A percentile compares a stretch with the other conserved stretches of the same genome.
Evolutionary conservation across 2,888 invertebrate genomes (phyloP).

Genomic region (Aphidius colemani): DNA sequence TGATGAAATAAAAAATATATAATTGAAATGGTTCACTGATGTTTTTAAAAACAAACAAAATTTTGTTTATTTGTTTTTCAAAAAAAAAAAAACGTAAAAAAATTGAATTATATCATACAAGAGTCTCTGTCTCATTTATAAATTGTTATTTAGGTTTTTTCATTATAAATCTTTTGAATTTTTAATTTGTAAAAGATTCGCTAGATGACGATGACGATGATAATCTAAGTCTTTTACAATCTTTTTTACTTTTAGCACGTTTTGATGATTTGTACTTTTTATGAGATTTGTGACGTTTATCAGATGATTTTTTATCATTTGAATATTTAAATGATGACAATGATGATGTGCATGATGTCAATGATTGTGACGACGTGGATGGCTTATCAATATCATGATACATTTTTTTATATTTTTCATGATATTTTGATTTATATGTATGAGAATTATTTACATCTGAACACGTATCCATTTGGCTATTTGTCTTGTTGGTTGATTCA

Average conservation of each 20-base stretch:
- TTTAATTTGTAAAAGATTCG: not conserved
- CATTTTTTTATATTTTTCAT: slow-evolving; percentile 2
- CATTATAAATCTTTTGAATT: not conserved
- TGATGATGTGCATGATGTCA: not conserved
- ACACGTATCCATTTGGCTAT: slow-evolving; percentile 17
- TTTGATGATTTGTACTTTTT: slow-evolving; percentile 21
- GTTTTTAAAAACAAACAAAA: not conserved
- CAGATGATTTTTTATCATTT: slow-evolving; percentile 3
- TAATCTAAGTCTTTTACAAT: slow-evolving; percentile 12
- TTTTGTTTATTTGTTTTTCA: too few relatives aligned
- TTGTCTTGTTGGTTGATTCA: slow-evolving; percentile 7
- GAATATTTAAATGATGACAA: slow-evolving; percentile 18
- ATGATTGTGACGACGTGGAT: not conserved
- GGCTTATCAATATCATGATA: not conserved
- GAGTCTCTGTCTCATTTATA: not conserved
- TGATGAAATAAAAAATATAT: too few relatives aligned
- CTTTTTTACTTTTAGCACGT: slow-evolving; percentile 10
- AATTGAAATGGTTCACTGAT: too few relatives aligned
- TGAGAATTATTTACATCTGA: slow-evolving; percentile 7
- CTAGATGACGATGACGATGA: slow-evolving; percentile 16
- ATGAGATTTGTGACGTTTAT: slow-evolving; percentile 7
- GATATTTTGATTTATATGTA: slow-evolving; percentile 13
- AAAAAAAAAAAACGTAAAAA: not conserved
- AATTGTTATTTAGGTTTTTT: not conserved
- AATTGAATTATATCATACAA: not conserved